Evolutionary conservation across 2,888 invertebrate species (phyloP), one percentile per base, ranked within the genome.

Genomic region (Ormyrus rosae): DNA sequence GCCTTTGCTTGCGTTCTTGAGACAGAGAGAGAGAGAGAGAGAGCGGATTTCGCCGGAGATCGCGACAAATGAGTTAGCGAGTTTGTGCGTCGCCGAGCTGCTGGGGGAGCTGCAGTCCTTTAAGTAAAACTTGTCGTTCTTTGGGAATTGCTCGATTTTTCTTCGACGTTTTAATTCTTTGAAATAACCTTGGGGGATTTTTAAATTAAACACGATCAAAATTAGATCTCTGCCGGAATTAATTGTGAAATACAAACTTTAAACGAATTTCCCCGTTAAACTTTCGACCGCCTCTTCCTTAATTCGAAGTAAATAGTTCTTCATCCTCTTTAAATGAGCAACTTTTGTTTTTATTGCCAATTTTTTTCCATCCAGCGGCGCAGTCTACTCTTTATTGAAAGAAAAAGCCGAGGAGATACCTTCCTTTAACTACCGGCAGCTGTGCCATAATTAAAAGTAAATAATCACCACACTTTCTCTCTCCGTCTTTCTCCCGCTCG

Each of bases 361-460:
- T 64, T 64, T 72, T 55, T 72, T 53, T 5, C 9, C 45, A 56
- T 65, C 13, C 10, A 6, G 56, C 73, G 10, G 0, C 13, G 1
- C 10, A n/a, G 34, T 56, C 19, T 70, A 13, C n/a, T 48, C 11
- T 6, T 53, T 34, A 53, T 11, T 9, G 45, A 76, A 69, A 34
- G n/a, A 53, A 64, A 74, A 80, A 68, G 45, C 11, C 53, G 46
- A 68, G n/a, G 46, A 65, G 53, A 60, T 67, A 3, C 58, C 48
- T 13, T 9, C 46, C 45, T 46, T 34, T 58, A 65, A 55, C 48
- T 53, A 46, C 61, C 19, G 7, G 10, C 50, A 48, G 64, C 48
- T 13, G 46, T 6, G 60, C 48, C 55, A 69, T 74, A 78, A 81
- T 81, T 81, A 81, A 81, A 81, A 77, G 74, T 70, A 81, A 81